Percentiles rank a stretch among this genome's conserved stretches.
These are phyloP conservation scores for Parnassius smintheus DNA, from an alignment of 2,888 invertebrate species.

Conservation along the genomic window DNA sequence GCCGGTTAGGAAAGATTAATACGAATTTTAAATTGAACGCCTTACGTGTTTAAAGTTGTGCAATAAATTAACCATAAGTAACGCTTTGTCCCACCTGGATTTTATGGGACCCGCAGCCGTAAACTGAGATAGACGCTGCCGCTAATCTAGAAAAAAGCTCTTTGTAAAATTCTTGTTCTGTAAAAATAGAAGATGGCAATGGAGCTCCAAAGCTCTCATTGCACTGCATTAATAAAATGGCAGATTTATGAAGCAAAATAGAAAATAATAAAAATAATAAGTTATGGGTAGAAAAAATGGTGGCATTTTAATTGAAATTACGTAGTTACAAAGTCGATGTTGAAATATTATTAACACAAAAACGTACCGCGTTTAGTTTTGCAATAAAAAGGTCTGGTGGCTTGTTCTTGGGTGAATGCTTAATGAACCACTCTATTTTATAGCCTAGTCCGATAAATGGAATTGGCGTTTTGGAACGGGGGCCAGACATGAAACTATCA, in stretches of 20 bases:
- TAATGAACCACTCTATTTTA: slow-evolving; percentile 73
- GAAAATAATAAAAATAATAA: too few relatives aligned
- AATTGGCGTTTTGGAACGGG: slow-evolving; percentile 52
- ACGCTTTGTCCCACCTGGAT: slow-evolving; percentile 65
- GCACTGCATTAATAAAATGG: slow-evolving; percentile 48
- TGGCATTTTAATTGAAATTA: slow-evolving; percentile 45
- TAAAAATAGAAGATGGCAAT: slow-evolving; percentile 41
- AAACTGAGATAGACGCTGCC: slow-evolving; percentile 46
- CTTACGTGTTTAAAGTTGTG: slow-evolving; percentile 59
- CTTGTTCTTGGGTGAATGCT: slow-evolving; percentile 49
- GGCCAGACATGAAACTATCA: slow-evolving; percentile 49
- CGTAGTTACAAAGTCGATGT: slow-evolving; percentile 46
- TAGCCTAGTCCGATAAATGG: slow-evolving; percentile 64
- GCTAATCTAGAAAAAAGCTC: slow-evolving; percentile 64
- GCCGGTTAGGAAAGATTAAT: slow-evolving; percentile 71
- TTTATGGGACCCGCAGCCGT: slow-evolving; percentile 59
- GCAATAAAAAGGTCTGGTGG: slow-evolving; percentile 61
- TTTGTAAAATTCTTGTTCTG: slow-evolving; percentile 45
- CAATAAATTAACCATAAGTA: slow-evolving; percentile 79
- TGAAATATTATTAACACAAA: slow-evolving; percentile 44
- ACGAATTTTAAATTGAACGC: slow-evolving; percentile 60
- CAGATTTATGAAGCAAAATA: slow-evolving; percentile 42
- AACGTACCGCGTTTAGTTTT: slow-evolving; percentile 59
- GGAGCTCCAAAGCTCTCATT: slow-evolving; percentile 12
- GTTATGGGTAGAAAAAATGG: slow-evolving; percentile 38